Evolutionary conservation across 2,797 vertebrate genomes (phyloP).

Genomic region (Typhlichthys eigenmanni): DNA sequence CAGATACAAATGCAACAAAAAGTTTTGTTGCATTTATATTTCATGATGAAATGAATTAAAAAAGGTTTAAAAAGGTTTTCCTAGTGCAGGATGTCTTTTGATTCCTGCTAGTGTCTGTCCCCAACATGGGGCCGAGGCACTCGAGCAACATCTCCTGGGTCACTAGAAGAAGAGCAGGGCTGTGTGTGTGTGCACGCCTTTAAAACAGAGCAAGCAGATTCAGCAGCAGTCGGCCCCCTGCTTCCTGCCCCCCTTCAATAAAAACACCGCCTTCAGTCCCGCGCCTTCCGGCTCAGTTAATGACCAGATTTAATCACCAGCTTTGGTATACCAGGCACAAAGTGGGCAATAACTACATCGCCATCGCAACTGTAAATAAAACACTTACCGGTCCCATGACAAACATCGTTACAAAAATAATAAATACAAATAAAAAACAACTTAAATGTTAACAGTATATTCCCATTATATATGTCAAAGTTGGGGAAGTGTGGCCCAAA

Average conservation of each 20-base stretch:
- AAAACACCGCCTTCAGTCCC: conserved; percentile 67
- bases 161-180: conserved; percentile 56
- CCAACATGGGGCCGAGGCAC: conserved; percentile 21
- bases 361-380: conserved; percentile 10
- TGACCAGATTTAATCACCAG: conserved; percentile 68
- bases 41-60: background rate
- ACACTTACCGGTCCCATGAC: background rate
- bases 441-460: background rate
- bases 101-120: conserved; percentile 11
- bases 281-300: conserved; percentile 66
- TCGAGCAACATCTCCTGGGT: conserved; percentile 47
- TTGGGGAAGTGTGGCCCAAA: conserved; percentile 4
- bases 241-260: conserved; percentile 80
- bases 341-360: conserved; percentile 33
- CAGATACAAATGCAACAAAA: no score
- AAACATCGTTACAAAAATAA: background rate
- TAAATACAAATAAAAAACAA: background rate
- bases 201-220: conserved; percentile 70
- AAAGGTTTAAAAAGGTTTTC: no score
- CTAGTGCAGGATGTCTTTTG: no score
- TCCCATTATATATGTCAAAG: background rate
- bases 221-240: conserved; percentile 58
- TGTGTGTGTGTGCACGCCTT: conserved; percentile 52
- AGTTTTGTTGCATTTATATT: background rate
- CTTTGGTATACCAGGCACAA: conserved; percentile 41